Evolutionary conservation across 2,113 vertebrate genomes (phyloP), one percentile per base, ranked within the genome.

Genomic region (Peromyscus californicus): DNA sequence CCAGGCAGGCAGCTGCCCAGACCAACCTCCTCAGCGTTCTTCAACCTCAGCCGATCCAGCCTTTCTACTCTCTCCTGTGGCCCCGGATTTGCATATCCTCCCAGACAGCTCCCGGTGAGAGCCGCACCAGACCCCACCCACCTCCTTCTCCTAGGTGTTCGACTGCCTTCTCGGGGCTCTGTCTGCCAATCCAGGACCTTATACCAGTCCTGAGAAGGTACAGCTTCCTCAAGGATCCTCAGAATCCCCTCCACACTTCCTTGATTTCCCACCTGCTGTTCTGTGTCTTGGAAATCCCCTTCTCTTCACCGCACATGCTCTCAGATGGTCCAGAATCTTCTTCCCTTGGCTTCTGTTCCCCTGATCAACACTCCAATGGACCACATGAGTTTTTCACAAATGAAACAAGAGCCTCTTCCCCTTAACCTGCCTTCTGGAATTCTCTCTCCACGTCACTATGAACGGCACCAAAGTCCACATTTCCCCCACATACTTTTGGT

Each of bases 31-130:
- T 0, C 29, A 17, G 19, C 0, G 33, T 36, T n/a, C 59, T 26
- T 84, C 76, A 5, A 22, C 2, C 2, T 24, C 45, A 17, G 36
- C 51, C 11, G 6, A 1, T 5, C 36, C 48, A 0, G 7, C 42
- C 48, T 3, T 19, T 61, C 6, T 2, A 22, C 83, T 26, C 0
- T 21, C 36, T 45, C 31, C 16, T 0, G 15, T 0, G 39, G 61
- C 69, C 69, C 42, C 1, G 1, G 0, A 86, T 97, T 97, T 97
- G 88, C 97, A 88, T 94, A 80, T n/a, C 29, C 85, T 93, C 61
- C 80, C 10, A 11, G 63, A 4, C 36, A 45, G 72, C 54, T 31
- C 6, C 61, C 48, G 0, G 36, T 19, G 67, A 67, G 51, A 87
- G 75, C 51, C n/a, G 1, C 88, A 36, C 29, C 4, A 7, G 39